A percentile compares a stretch with the other conserved stretches of the same genome.
Conservation (phyloP, 2,888 invertebrate species). For the Agriopis aurantiaria region DNA sequence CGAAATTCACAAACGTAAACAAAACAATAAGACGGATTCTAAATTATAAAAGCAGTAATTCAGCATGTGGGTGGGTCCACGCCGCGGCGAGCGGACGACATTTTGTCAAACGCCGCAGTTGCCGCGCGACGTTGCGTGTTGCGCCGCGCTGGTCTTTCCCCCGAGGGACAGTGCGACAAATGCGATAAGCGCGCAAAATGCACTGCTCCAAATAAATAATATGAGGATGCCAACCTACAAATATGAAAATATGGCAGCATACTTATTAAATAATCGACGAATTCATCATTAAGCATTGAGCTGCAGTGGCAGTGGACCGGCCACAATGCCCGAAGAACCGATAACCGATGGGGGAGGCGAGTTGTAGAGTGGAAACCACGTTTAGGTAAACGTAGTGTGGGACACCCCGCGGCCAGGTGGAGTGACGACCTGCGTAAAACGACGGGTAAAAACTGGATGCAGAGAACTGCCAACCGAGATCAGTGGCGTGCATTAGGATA, state of each 20-base stretch:
- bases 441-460: too few relatives aligned
- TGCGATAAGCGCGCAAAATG: slow-evolving; percentile 47
- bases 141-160: slow-evolving; percentile 34
- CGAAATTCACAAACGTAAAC: slow-evolving; percentile 21
- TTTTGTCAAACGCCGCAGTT: slow-evolving; percentile 40
- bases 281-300: too few relatives aligned
- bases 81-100: slow-evolving; percentile 20
- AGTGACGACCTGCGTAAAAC: too few relatives aligned
- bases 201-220: slow-evolving; percentile 39
- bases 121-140: slow-evolving; percentile 25
- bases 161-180: slow-evolving; percentile 41
- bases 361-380: too few relatives aligned
- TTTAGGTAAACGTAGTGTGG: too few relatives aligned
- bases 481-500: too few relatives aligned
- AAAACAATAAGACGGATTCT: slow-evolving; percentile 34
- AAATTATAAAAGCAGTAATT: slow-evolving; percentile 39
- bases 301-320: too few relatives aligned
- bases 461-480: too few relatives aligned
- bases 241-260: neutral
- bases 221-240: neutral
- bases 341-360: too few relatives aligned
- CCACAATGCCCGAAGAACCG: too few relatives aligned
- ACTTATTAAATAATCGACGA: too few relatives aligned
- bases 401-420: too few relatives aligned
- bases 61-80: slow-evolving; percentile 21